Evolutionary conservation across 1,140 invertebrate species (phyloP), one percentile per base, ranked within the genome.

Genomic region (Rhyzopertha dominica): DNA sequence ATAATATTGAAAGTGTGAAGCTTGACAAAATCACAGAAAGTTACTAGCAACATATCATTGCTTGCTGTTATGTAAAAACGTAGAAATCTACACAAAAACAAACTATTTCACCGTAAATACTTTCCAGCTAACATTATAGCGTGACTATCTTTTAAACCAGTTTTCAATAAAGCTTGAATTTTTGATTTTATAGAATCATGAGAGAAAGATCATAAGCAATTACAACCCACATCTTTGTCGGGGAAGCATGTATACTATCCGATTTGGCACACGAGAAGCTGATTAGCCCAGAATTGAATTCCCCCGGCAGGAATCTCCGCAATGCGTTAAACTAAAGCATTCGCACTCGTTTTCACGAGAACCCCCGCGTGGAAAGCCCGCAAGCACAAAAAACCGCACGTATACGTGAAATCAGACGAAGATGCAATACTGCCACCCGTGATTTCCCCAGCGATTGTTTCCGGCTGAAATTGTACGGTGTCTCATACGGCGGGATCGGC

Each of bases 391-490:
- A 37, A 37, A 23, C 19, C 35, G 35, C 25, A 37, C 5, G 3
- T 37, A 37, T 23, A 23, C 35, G 37, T 14, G 41, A 38, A 50
- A 50, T 46, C 48, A 50, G 42, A 36, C 34, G 41, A 23, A 19
- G 19, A 28, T 30, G 40, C 43, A 51, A 42, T 42, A 37, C 16
- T 22, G 19, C 29, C 39, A 28, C 44, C 41, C 41, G 50, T 44
- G 50, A 52, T 52, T 52, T 52, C 50, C 50, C 50, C 13, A 32
- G 50, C 22, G 50, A 52, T 48, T 52, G 50, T 52, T 40, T 47
- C 32, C n/a, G n/a, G n/a, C n/a, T n/a, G n/a, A n/a, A n/a, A n/a
- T n/a, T n/a, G n/a, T n/a, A n/a, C n/a, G 23, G 44, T 42, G 47
- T 49, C 41, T 35, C 29, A 43, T 22, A 35, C 47, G 44, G 43